A percentile compares a stretch with the other conserved stretches of the same genome.
phyloP scores from a whole-genome alignment of 1,140 invertebrate genomes.

The Andrena cerasifolii region DNA sequence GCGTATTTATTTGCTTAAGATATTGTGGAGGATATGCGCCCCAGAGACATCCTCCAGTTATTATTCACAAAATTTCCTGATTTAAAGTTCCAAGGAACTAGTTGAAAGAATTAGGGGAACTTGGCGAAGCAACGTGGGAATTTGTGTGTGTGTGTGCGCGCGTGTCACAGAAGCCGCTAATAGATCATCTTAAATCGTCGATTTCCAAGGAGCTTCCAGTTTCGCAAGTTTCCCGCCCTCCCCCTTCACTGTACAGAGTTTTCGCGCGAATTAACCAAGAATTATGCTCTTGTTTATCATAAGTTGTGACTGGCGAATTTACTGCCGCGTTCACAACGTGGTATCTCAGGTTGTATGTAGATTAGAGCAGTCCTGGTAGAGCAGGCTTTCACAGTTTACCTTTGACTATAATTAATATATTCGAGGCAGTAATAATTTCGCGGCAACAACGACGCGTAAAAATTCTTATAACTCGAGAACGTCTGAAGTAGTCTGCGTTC shows the following conservation, averaged over 20 bases:
- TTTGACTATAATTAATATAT: not conserved
- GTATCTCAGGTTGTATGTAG: constrained; percentile 10
- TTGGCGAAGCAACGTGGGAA: not conserved
- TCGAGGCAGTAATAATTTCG: not conserved
- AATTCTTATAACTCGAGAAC: not conserved
- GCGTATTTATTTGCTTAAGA: no score
- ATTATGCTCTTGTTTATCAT: constrained; percentile 54
- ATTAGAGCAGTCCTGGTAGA: not conserved
- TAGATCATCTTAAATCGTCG: constrained; percentile 48
- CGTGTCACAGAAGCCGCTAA: constrained; percentile 43
- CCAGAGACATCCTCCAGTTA: no score
- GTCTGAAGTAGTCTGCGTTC: not conserved
- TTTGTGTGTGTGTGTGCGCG: no score
- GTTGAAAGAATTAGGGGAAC: constrained; percentile 9
- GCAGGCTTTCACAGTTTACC: not conserved
- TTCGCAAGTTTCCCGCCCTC: constrained; percentile 19
- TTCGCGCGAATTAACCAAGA: constrained; percentile 46
- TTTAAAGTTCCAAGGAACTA: constrained; percentile 19
- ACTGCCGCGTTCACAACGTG: constrained; percentile 11
- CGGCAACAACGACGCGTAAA: not conserved
- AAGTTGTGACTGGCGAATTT: constrained; percentile 49
- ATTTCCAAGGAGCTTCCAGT: constrained; percentile 42
- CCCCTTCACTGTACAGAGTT: constrained; percentile 21
- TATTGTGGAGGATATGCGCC: no score
- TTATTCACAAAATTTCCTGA: no score